A percentile compares a stretch with the other conserved stretches of the same genome.
phyloP scores from a whole-genome alignment of 2,888 invertebrate genomes.

The Troides helena region DNA sequence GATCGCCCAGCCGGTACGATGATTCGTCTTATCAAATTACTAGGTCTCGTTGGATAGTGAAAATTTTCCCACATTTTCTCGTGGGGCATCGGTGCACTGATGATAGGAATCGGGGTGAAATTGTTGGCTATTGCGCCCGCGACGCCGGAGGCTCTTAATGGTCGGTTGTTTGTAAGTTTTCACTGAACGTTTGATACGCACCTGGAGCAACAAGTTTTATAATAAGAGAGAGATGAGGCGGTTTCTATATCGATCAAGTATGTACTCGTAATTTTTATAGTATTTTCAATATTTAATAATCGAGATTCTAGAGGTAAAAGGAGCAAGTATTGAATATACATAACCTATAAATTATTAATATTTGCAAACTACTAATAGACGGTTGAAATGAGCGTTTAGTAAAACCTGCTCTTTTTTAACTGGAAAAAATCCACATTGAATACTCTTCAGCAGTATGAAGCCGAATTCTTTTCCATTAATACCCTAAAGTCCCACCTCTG shows the following conservation, averaged over 20 bases:
- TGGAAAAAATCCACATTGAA: no score
- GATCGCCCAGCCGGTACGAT: conserved; percentile 64
- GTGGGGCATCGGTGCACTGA: conserved; percentile 56
- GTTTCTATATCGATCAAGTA: conserved; percentile 23
- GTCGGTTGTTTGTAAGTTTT: conserved; percentile 74
- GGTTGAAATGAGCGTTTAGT: background rate
- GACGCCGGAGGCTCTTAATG: conserved; percentile 71
- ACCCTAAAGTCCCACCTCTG: no score
- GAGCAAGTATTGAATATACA: no score
- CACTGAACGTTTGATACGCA: conserved; percentile 73
- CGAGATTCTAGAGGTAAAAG: no score
- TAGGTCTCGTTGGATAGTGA: conserved; percentile 64
- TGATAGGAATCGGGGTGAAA: conserved; percentile 78
- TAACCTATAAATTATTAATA: background rate
- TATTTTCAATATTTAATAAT: no score
- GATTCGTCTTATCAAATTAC: conserved; percentile 77
- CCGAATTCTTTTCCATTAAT: no score
- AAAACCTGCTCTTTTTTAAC: background rate
- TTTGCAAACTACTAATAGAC: background rate
- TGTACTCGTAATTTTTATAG: conserved; percentile 1
- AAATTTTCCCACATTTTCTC: conserved; percentile 80
- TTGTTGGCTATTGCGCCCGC: conserved; percentile 58
- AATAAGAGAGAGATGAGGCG: conserved; percentile 30
- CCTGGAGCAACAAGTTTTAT: conserved; percentile 38
- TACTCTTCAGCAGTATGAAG: no score